Conservation (phyloP, 2,888 invertebrate species). For the Scaptomyza cyrtandrae region DNA sequence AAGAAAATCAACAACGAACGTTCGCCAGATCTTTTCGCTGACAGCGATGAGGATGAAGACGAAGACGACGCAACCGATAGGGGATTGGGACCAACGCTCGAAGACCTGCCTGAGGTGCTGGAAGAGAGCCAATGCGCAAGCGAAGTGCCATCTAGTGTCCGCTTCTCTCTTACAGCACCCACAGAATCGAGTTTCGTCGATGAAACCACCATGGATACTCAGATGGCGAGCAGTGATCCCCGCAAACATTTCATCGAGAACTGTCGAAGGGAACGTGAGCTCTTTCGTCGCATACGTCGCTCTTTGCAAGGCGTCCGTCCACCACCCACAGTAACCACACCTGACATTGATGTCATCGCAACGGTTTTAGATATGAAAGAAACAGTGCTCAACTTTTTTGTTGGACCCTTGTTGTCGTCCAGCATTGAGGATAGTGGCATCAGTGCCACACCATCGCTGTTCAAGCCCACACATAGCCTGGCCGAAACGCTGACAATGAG, state of each 20-base stretch:
- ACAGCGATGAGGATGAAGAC: slow-evolving; percentile 85
- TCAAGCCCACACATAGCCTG: slow-evolving; percentile 79
- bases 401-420: not conserved
- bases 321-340: slow-evolving; percentile 90
- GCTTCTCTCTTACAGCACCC: slow-evolving; percentile 68
- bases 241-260: slow-evolving; percentile 70
- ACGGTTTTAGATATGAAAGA: slow-evolving; percentile 87
- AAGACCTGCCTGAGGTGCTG: slow-evolving; percentile 56
- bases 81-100: slow-evolving; percentile 34
- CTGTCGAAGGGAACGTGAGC: slow-evolving; percentile 78
- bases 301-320: slow-evolving; percentile 89
- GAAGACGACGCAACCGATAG: slow-evolving; percentile 50
- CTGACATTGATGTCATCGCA: slow-evolving; percentile 88
- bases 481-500: slow-evolving; percentile 76
- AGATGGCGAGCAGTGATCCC: slow-evolving; percentile 43
- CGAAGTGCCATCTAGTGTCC: slow-evolving; percentile 34
- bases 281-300: slow-evolving; percentile 85
- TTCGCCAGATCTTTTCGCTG: slow-evolving; percentile 89
- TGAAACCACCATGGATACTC: slow-evolving; percentile 69
- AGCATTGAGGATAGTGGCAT: slow-evolving; percentile 51
- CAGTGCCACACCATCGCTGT: slow-evolving; percentile 59
- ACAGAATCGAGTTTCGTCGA: slow-evolving; percentile 80
- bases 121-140: slow-evolving; percentile 58
- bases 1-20: slow-evolving; percentile 81
- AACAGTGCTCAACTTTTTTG: slow-evolving; percentile 83